Conservation (phyloP, 1,140 invertebrate genomes). For the Drosophila bocki region DNA sequence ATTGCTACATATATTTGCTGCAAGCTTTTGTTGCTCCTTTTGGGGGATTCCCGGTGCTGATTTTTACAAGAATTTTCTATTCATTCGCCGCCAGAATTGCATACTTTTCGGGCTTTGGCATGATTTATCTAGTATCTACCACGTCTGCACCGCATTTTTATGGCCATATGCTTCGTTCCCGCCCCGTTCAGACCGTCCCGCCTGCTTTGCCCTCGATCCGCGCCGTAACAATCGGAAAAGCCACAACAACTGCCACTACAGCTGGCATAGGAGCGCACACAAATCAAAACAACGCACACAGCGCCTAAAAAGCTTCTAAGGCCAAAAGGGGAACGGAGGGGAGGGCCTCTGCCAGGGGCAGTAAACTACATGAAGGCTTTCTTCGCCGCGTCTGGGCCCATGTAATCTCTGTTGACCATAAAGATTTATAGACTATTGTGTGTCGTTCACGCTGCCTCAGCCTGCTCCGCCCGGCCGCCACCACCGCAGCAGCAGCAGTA, state of each 20-base stretch:
- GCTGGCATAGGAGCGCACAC: slow-evolving; percentile 54
- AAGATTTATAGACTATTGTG: slow-evolving; percentile 83
- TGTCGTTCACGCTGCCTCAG: slow-evolving; percentile 64
- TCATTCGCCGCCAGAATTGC: slow-evolving; percentile 55
- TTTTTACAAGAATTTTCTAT: slow-evolving; percentile 63
- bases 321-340: slow-evolving; percentile 10
- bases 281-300: slow-evolving; percentile 73
- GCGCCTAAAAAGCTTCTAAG: slow-evolving; percentile 73
- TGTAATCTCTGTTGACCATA: slow-evolving; percentile 84
- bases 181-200: neutral
- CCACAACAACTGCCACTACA: slow-evolving; percentile 65
- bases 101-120: slow-evolving; percentile 66
- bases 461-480: slow-evolving; percentile 13
- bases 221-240: slow-evolving; percentile 56
- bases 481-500: slow-evolving; percentile 45
- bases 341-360: slow-evolving; percentile 44
- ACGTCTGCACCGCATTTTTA: slow-evolving; percentile 78
- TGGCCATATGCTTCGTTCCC: slow-evolving; percentile 64
- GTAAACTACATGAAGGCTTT: slow-evolving; percentile 74
- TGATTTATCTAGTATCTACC: slow-evolving; percentile 72
- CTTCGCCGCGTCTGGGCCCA: slow-evolving; percentile 48
- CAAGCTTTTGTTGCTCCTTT: neutral
- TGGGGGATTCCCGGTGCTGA: slow-evolving; percentile 22
- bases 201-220: neutral
- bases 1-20: neutral